These are phyloP conservation scores for Myanophis thanlyinensis DNA, from an alignment of 2,113 vertebrate species.

Conservation along the genomic window DNA sequence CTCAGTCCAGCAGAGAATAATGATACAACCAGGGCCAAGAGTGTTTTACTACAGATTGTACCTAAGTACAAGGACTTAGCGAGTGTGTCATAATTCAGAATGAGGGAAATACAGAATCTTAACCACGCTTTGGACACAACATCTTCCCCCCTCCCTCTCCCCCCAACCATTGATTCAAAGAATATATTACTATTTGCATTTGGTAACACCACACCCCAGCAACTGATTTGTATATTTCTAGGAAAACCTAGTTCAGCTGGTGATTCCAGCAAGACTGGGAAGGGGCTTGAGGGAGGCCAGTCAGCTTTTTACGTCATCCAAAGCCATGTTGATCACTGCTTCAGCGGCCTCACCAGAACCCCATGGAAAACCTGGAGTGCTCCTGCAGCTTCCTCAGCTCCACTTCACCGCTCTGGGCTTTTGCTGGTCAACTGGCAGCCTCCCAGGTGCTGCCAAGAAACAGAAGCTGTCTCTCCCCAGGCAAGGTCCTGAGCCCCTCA, in stretches of 20 bases:
- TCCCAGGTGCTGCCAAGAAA: not conserved
- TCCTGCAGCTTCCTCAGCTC: not conserved
- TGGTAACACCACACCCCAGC: slow-evolving; percentile 61
- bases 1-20: not conserved
- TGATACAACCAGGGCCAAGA: not conserved
- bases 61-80: not conserved
- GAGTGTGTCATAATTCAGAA: not conserved
- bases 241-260: slow-evolving; percentile 62
- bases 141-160: not conserved
- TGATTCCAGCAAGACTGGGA: slow-evolving; percentile 8
- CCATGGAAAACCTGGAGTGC: not conserved
- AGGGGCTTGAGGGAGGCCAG: not conserved
- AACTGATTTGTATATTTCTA: slow-evolving; percentile 55
- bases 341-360: not conserved
- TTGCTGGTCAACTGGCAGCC: not conserved
- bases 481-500: not conserved
- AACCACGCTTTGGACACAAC: not conserved
- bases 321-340: not conserved
- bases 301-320: not conserved
- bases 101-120: not conserved
- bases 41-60: not conserved
- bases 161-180: slow-evolving; percentile 33
- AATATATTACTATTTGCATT: slow-evolving; percentile 65
- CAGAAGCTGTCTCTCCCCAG: not conserved
- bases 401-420: not conserved